Base-by-base conservation (phyloP, 1,140 invertebrate genomes). In the Lineus longissimus region DNA sequence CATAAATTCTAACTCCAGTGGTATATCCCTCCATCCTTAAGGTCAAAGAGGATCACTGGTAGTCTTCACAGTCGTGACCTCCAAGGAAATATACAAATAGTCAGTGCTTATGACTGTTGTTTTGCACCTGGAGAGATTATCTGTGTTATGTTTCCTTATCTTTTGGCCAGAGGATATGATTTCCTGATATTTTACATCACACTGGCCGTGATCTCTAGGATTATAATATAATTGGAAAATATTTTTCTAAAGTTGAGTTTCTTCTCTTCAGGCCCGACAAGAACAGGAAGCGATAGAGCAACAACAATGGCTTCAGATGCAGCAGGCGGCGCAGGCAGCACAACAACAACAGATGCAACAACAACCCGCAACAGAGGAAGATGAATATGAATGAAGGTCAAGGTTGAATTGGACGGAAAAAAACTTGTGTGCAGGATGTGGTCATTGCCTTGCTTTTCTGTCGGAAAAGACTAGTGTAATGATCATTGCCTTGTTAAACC, bases 211-310 rank as follows among this genome's bases (percentile, higher is more conserved):
- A 62, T 6, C 33, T 55, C 51, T n/a, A 22, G 9, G 7, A 36
- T 47, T 27, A 15, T 60, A 17, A 22, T 61, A 45, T 1, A 15
- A 15, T 43, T 45, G 25, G 11, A 55, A 33, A 23, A 43, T 23
- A 45, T n/a, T 19, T 17, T 11, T 29, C 22, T 13, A 36, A 25
- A 17, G 22, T 29, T 19, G 17, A 15, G 27, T 56, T 65, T 58
- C 45, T 30, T 36, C 57, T 65, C 74, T 71, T 29, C 69, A 90
- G 88, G 92, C 92, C n/a, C 82, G 92, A 71, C 90, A 93, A 82
- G 91, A 94, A 78, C 92, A 94, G 81, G 91, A 91, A 1, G 88
- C 88, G 65, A 87, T 89, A 51, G 92, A 94, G 70, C 91, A 94
- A 75, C 90, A 93, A 72, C 90, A 94, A 73, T 94, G 91, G 91